Base-by-base conservation (phyloP, 2,888 invertebrate genomes). In the Microctonus aethiopoides region DNA sequence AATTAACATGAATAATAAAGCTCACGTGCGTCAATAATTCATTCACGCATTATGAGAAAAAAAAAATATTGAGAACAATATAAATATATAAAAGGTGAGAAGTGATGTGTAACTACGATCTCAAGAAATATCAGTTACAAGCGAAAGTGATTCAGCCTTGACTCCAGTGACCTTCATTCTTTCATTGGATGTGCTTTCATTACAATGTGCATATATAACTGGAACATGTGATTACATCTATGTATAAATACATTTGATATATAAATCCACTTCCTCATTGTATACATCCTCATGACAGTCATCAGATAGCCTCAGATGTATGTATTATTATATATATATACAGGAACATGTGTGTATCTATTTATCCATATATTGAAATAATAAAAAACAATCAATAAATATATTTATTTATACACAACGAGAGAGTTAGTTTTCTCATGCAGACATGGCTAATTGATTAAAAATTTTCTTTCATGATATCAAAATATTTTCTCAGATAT, bases 71-170 rank as follows among this genome's bases (percentile, higher is more conserved):
- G 57, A 57, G 29, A 57, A 34, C 13, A 34, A 16, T 29, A n/a
- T 57, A 32, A n/a, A 57, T 57, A 34, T 57, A 34, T 57, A 5
- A 29, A 29, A 54, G 74, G 83, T 83, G 83, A 84, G 84, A 85
- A 85, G 82, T 80, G 72, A 77, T 77, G 75, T 74, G 72, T 73
- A 71, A 74, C 76, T 73, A 70, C 80, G 83, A 83, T 84, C 84
- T 82, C 84, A 84, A 82, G 82, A 67, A 32, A 81, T 78, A 78
- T 76, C 74, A 74, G 74, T 22, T 65, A 62, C 68, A 68, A 84
- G 86, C 84, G 83, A 84, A 83, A 83, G 83, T 81, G 65, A 71
- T 79, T 68, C 71, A 85, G 84, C 86, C 86, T 86, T 86, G 86
- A 86, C 84, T 84, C 82, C 54, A 68, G 63, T 51, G 52, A 54